These are phyloP conservation scores for Volucella inflata DNA, from an alignment of 2,888 invertebrate genomes.

Conservation along the genomic window DNA sequence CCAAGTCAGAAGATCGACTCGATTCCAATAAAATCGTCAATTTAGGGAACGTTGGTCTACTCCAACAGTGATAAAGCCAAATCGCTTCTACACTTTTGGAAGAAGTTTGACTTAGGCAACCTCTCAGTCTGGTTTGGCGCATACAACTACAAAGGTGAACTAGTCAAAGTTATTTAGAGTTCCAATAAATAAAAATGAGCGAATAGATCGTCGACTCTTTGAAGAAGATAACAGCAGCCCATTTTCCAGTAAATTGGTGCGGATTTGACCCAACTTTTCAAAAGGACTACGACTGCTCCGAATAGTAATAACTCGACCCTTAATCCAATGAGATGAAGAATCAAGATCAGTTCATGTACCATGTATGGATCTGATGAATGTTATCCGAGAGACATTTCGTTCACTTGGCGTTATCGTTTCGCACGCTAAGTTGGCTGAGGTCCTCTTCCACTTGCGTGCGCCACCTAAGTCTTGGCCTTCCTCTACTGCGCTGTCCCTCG, in stretches of 20 bases:
- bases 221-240: slow-evolving; percentile 95
- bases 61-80: slow-evolving; percentile 97
- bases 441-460: too few species aligned
- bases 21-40: too few species aligned
- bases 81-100: slow-evolving; percentile 99
- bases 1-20: slow-evolving; percentile 97
- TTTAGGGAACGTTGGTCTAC: too few species aligned
- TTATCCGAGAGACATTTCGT: too few species aligned
- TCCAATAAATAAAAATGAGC: slow-evolving; percentile 95
- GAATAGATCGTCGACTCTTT: slow-evolving; percentile 98
- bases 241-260: slow-evolving; percentile 99
- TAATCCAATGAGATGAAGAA: slow-evolving; percentile 91
- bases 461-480: too few species aligned
- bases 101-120: slow-evolving; percentile 97
- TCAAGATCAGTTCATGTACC: too few species aligned
- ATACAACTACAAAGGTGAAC: slow-evolving; percentile 97
- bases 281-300: slow-evolving; percentile 98
- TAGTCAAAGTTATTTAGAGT: slow-evolving; percentile 97
- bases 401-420: too few species aligned
- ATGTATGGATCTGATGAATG: too few species aligned
- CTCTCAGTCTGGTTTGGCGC: slow-evolving; percentile 99
- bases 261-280: slow-evolving; percentile 98
- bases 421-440: too few species aligned
- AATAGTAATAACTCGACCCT: slow-evolving; percentile 96
- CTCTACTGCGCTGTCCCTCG: too few species aligned